phyloP scores from a whole-genome alignment of 2,113 vertebrate species.

The Eretmochelys imbricata region DNA sequence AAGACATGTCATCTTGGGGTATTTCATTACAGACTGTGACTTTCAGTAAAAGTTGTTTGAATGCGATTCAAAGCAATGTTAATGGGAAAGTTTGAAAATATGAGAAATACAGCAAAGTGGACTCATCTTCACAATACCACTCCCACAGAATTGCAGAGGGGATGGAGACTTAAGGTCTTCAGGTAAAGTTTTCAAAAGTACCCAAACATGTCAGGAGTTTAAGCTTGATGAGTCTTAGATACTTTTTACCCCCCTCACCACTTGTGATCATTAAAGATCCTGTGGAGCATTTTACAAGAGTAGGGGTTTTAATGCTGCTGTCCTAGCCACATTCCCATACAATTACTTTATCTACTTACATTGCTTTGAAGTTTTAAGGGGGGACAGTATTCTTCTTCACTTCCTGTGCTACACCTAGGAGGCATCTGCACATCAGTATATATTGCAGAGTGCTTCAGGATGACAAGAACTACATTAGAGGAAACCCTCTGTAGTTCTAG shows the following conservation, averaged over 20 bases:
- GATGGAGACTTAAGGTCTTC: fast-evolving
- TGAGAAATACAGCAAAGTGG: fast-evolving
- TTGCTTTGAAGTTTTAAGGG: not conserved
- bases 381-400: fast-evolving
- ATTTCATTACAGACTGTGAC: slow-evolving; percentile 5
- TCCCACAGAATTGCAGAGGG: fast-evolving
- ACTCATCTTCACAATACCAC: fast-evolving
- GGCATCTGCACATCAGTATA: not conserved
- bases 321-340: fast-evolving
- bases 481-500: not conserved
- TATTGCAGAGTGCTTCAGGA: not conserved
- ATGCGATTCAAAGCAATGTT: not conserved
- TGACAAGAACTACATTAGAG: not conserved
- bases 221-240: not conserved
- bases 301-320: fast-evolving
- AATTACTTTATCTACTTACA: fast-evolving
- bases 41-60: not conserved
- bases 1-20: slow-evolving; percentile 33
- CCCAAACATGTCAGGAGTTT: not conserved
- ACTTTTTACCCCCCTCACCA: fast-evolving
- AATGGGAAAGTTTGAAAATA: not conserved
- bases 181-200: not conserved
- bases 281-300: fast-evolving
- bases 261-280: not conserved
- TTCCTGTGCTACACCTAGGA: fast-evolving